phyloP scores from a whole-genome alignment of 1,140 invertebrate genomes.

The Proctacanthus coquilletti region DNA sequence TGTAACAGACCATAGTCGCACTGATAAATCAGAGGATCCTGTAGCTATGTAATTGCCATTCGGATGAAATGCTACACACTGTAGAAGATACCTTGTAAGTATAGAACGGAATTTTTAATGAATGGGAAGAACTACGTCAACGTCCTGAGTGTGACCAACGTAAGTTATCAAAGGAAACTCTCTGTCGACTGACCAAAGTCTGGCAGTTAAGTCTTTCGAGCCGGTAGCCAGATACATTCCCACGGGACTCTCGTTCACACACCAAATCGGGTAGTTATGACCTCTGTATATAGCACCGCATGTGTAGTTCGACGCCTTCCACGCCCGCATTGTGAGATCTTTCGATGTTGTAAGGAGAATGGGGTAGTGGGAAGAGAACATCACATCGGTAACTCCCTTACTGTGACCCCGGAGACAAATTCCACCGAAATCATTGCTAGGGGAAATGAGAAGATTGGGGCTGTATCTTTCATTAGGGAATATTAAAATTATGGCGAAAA shows the following conservation, averaged over 20 bases:
- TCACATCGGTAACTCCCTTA: slow-evolving; percentile 54
- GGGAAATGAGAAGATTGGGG: slow-evolving; percentile 10
- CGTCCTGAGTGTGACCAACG: slow-evolving; percentile 66
- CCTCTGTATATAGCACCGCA: slow-evolving; percentile 59
- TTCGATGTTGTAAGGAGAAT: slow-evolving; percentile 59
- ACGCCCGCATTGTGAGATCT: slow-evolving; percentile 58
- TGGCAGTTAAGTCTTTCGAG: slow-evolving; percentile 68
- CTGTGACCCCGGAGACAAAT: slow-evolving; percentile 52
- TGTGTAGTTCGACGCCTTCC: slow-evolving; percentile 47
- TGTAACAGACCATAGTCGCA: slow-evolving; percentile 53
- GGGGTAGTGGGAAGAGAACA: slow-evolving; percentile 39
- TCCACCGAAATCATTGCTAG: slow-evolving; percentile 35
- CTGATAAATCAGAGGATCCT: slow-evolving; percentile 57
- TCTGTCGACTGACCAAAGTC: slow-evolving; percentile 70
- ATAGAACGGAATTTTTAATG: neutral
- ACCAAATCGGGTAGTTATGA: slow-evolving; percentile 78
- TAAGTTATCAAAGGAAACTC: slow-evolving; percentile 65
- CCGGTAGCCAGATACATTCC: slow-evolving; percentile 63
- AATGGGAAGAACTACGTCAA: slow-evolving; percentile 45
- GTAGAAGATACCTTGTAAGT: neutral
- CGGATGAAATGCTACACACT: slow-evolving; percentile 62
- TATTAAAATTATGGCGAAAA: too few species aligned
- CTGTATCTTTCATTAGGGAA: too few species aligned
- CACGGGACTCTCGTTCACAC: slow-evolving; percentile 57
- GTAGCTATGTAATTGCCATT: slow-evolving; percentile 67